Base-by-base conservation (phyloP, 2,888 invertebrate genomes). In the Labia minor region DNA sequence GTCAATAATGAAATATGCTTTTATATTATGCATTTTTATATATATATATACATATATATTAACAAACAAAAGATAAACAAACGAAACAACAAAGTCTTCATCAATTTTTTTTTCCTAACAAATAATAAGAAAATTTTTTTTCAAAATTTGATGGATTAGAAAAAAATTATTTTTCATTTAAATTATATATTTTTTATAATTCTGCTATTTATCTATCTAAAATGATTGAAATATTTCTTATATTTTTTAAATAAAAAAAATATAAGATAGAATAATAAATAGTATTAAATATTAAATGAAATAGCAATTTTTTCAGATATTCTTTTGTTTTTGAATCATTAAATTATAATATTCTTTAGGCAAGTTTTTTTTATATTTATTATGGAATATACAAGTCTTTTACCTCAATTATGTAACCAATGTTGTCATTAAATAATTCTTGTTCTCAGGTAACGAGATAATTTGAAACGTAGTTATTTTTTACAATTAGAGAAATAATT, bases 31-130 rank as follows among this genome's bases (percentile, higher is more conserved):
- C 49, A 49, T 49, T 49, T 49, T 8, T 49, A 49, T 49, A 49
- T 49, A 49, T 14, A 49, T 49, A 49, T 49, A 49, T 49, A 49
- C 49, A 49, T 49, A 49, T 49, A 49, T 49, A 49, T 49, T 49
- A 49, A 49, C 49, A 49, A 8, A n/a, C n/a, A n/a, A n/a, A n/a
- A n/a, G n/a, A n/a, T n/a, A n/a, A n/a, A n/a, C n/a, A n/a, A n/a
- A n/a, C n/a, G n/a, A n/a, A n/a, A n/a, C n/a, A n/a, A n/a, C n/a
- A n/a, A n/a, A n/a, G n/a, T n/a, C n/a, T n/a, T n/a, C n/a, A n/a
- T n/a, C n/a, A 49, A 4, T 49, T 49, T 8, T 49, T 49, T 49
- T 8, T 49, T 14, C 6, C 6, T 8, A 49, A 49, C 3, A 49
- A 8, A 14, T 8, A 49, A 49, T 49, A 49, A 49, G 49, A 8